A percentile compares a stretch with the other conserved stretches of the same genome.
phyloP scores from a whole-genome alignment of 2,797 vertebrate species.

The Siniperca undulata region DNA sequence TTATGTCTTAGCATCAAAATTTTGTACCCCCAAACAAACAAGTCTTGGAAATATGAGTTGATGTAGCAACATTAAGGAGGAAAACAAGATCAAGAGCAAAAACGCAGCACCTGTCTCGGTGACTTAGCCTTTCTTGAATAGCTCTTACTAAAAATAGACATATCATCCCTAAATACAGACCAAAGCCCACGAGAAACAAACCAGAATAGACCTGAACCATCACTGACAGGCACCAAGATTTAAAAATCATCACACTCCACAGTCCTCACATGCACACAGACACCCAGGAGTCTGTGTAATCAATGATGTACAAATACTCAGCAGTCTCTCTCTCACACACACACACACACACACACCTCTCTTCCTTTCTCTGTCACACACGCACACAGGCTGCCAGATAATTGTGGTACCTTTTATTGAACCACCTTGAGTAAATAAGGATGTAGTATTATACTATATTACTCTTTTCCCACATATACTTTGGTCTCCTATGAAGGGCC shows the following conservation, averaged over 20 bases:
- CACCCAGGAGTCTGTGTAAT: not conserved
- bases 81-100: slow-evolving; percentile 26
- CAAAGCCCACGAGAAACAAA: slow-evolving; percentile 46
- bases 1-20: not conserved
- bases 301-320: not conserved
- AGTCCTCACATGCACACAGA: not conserved
- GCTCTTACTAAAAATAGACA: slow-evolving; percentile 71
- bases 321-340: not conserved
- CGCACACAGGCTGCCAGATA: not conserved
- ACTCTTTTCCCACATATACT: slow-evolving; percentile 2
- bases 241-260: slow-evolving; percentile 8
- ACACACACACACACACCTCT: slow-evolving; percentile 15
- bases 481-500: not conserved
- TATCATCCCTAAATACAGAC: slow-evolving; percentile 63
- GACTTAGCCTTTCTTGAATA: slow-evolving; percentile 20
- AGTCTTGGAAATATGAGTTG: not conserved
- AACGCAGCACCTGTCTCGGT: slow-evolving; percentile 2
- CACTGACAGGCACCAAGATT: slow-evolving; percentile 18
- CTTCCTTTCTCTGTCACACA: not conserved
- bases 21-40: not conserved
- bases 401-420: slow-evolving; percentile 25
- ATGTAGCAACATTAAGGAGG: not conserved
- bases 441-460: slow-evolving; percentile 43
- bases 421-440: slow-evolving; percentile 76
- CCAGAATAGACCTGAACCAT: slow-evolving; percentile 44